Conservation (phyloP, 1,140 invertebrate species). For the Bicyclus anynana region DNA sequence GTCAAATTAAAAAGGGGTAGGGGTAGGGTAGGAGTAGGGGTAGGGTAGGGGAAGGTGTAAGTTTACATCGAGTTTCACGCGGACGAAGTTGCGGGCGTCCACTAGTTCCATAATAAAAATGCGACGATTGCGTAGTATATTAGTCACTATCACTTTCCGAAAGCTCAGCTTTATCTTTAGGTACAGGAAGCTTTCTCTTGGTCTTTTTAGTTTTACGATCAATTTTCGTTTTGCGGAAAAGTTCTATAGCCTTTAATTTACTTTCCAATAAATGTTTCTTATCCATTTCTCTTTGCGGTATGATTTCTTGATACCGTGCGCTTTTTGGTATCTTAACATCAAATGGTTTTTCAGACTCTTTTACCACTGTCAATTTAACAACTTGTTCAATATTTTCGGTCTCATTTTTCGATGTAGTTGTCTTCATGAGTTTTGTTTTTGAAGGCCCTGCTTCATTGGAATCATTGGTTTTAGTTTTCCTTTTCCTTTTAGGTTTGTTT, state of each 20-base stretch:
- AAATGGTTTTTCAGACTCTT: conserved; percentile 31
- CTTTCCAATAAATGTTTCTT: conserved; percentile 80
- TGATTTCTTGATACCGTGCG: conserved; percentile 78
- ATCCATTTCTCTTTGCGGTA: conserved; percentile 85
- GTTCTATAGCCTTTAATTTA: conserved; percentile 86
- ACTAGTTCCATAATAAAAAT: no score
- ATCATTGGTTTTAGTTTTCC: conserved; percentile 14
- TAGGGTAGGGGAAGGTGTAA: no score
- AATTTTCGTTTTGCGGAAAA: conserved; percentile 83
- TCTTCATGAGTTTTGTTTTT: conserved; percentile 34
- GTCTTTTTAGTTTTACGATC: conserved; percentile 77
- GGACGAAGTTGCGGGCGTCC: no score
- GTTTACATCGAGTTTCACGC: no score
- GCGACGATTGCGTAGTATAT: no score
- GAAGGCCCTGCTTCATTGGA: conserved; percentile 22
- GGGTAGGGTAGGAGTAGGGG: no score
- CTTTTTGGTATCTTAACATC: conserved; percentile 54
- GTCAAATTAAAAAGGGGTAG: no score
- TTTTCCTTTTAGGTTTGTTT: conserved; percentile 42
- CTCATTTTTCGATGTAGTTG: conserved; percentile 13
- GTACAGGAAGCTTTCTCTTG: conserved; percentile 56
- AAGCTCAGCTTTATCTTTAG: conserved; percentile 80
- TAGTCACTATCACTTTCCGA: conserved; percentile 81
- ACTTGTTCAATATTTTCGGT: conserved; percentile 31
- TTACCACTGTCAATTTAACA: conserved; percentile 38